These are phyloP conservation scores for Vipera latastei DNA, from an alignment of 2,797 vertebrate species.

Conservation along the genomic window DNA sequence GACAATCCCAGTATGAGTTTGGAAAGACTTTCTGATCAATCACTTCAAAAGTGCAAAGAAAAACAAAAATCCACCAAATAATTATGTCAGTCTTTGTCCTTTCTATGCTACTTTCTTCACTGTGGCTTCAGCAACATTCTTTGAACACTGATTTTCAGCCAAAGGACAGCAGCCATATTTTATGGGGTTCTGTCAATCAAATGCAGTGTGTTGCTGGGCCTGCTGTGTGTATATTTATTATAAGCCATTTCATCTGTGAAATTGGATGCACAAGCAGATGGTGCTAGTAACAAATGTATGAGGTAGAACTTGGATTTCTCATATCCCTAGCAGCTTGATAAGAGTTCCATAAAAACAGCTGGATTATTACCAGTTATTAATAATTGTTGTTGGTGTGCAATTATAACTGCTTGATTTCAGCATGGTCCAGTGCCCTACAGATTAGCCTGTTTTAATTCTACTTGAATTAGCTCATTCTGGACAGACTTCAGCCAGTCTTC, in stretches of 20 bases:
- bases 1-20: neutral
- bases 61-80: neutral
- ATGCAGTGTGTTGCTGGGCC: constrained; percentile 38
- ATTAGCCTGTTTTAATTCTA: constrained; percentile 44
- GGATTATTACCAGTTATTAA: constrained; percentile 58
- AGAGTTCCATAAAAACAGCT: constrained; percentile 54
- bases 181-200: constrained; percentile 31
- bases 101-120: neutral
- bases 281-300: constrained; percentile 33
- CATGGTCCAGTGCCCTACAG: constrained; percentile 29
- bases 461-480: constrained; percentile 16
- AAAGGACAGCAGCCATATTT: constrained; percentile 21
- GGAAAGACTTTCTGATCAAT: neutral
- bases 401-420: constrained; percentile 49
- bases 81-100: neutral
- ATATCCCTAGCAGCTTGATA: constrained; percentile 59
- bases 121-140: constrained; percentile 2
- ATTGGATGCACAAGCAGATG: constrained; percentile 55
- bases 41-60: neutral
- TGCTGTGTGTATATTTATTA: constrained; percentile 47
- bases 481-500: constrained; percentile 46
- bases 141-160: constrained; percentile 29
- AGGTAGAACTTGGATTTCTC: constrained; percentile 34
- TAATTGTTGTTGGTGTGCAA: constrained; percentile 37
- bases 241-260: constrained; percentile 57